Percentiles rank a stretch among this genome's conserved stretches.
Conservation (phyloP, 2,888 invertebrate genomes). For the Pseudoips prasinana region DNA sequence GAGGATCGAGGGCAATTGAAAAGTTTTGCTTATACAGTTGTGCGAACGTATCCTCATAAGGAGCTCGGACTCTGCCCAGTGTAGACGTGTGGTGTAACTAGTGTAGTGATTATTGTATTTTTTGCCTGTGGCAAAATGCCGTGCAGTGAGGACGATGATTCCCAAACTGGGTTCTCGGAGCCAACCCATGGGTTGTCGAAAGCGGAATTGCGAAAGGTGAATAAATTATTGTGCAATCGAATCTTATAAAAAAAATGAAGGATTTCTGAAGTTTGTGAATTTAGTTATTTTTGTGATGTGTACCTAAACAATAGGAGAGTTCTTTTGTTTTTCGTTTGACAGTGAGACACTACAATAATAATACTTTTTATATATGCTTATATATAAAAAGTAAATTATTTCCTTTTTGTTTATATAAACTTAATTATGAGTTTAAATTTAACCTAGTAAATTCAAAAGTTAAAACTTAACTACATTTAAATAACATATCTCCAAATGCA, state of each 20-base stretch:
- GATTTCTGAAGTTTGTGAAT: background rate
- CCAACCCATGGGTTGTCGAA: slow-evolving; percentile 84
- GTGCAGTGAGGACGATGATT: slow-evolving; percentile 84
- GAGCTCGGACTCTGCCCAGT: slow-evolving; percentile 38
- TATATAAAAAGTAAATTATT: too few species aligned
- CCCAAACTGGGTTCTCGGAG: slow-evolving; percentile 75
- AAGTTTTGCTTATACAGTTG: slow-evolving; percentile 56
- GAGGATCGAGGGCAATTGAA: slow-evolving; percentile 64
- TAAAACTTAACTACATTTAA: too few species aligned
- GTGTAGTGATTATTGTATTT: slow-evolving; percentile 8
- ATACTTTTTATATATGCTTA: too few species aligned
- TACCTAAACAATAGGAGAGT: too few species aligned
- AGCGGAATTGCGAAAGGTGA: slow-evolving; percentile 87
- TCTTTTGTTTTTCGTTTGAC: too few species aligned
- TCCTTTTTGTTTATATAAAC: too few species aligned
- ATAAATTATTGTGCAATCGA: slow-evolving; percentile 7
- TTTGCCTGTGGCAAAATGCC: slow-evolving; percentile 71
- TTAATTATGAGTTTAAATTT: too few species aligned
- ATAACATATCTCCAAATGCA: too few species aligned
- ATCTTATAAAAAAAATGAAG: too few species aligned
- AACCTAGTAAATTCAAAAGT: too few species aligned
- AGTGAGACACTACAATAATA: too few species aligned
- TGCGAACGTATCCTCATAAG: slow-evolving; percentile 47
- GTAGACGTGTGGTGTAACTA: slow-evolving; percentile 36
- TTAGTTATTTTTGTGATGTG: background rate